Conservation (phyloP, 2,797 vertebrate species). For the Ambastaia sidthimunki region DNA sequence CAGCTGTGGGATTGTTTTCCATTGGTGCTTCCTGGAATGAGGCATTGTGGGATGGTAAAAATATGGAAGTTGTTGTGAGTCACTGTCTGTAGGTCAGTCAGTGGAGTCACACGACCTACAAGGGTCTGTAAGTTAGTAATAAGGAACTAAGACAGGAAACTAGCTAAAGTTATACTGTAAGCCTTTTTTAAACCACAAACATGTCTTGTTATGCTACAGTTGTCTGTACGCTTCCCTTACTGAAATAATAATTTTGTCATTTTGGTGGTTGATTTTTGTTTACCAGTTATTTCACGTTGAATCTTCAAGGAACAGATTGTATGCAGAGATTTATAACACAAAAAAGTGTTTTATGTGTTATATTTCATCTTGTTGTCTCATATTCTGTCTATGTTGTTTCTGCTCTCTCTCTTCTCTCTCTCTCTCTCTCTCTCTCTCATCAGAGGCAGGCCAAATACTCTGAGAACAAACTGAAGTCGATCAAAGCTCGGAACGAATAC, state of each 20-base stretch:
- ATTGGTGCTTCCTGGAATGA: constrained; percentile 62
- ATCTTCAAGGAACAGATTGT: constrained; percentile 23
- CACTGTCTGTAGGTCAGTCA: constrained; percentile 63
- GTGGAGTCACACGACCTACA: constrained; percentile 61
- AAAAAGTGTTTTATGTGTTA: constrained; percentile 63
- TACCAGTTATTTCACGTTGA: constrained; percentile 51
- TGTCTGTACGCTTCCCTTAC: constrained; percentile 30
- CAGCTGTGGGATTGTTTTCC: constrained; percentile 49
- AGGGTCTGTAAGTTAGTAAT: constrained; percentile 45
- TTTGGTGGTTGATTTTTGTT: constrained; percentile 50
- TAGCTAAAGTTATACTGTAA: constrained; percentile 27
- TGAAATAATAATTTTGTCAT: no score
- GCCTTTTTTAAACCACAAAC: background rate
- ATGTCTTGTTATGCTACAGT: constrained; percentile 3
- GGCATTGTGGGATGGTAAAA: constrained; percentile 60
- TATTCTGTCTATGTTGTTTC: constrained; percentile 2
- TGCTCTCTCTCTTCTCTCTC: constrained; percentile 6
- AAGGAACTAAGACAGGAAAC: constrained; percentile 35
- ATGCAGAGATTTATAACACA: constrained; percentile 59
- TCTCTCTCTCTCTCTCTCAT: constrained; percentile 49
- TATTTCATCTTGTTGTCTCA: constrained; percentile 36
- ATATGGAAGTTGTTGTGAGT: constrained; percentile 65
- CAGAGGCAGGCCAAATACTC: constrained; percentile 98
- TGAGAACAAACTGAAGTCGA: constrained; percentile 98
- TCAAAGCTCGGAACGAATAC: constrained; percentile 98